phyloP scores from a whole-genome alignment of 2,113 vertebrate species.

The Oryzias curvinotus region DNA sequence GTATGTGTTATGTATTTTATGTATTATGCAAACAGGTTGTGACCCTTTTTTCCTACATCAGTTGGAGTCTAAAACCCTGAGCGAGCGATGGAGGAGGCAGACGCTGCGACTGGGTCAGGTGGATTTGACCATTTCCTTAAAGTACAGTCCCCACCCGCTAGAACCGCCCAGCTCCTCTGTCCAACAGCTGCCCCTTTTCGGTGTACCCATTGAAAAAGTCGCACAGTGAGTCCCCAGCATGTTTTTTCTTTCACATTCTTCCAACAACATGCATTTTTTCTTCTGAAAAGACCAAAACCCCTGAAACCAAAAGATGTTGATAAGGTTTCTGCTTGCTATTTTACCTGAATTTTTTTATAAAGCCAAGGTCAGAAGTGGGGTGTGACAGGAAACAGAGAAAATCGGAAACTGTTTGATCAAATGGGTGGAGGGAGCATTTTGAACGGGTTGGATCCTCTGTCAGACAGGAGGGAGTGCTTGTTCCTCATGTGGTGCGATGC shows the following conservation, averaged over 20 bases:
- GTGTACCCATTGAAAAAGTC: conserved; percentile 60
- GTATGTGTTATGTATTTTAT: too few relatives aligned
- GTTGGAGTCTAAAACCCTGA: conserved; percentile 58
- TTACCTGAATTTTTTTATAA: conserved; percentile 18
- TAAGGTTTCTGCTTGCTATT: too few relatives aligned
- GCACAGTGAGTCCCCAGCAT: conserved; percentile 64
- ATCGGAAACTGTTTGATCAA: conserved; percentile 3
- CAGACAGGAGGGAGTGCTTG: conserved; percentile 75
- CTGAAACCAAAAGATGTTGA: neutral
- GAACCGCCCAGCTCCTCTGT: conserved; percentile 51
- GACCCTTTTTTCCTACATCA: conserved; percentile 19
- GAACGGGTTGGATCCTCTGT: neutral
- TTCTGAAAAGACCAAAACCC: neutral
- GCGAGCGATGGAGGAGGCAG: conserved; percentile 67
- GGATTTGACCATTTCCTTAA: conserved; percentile 70
- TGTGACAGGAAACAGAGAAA: neutral
- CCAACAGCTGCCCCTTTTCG: conserved; percentile 60
- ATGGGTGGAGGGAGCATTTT: too few relatives aligned
- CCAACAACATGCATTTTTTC: neutral
- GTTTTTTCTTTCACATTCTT: neutral
- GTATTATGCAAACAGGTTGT: neutral
- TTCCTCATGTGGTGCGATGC: conserved; percentile 76
- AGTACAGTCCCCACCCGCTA: conserved; percentile 67
- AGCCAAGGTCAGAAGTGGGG: conserved; percentile 11
- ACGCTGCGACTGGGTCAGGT: conserved; percentile 57